Base-by-base conservation (phyloP, 2,113 vertebrate species). In the Platycercus adscitus region DNA sequence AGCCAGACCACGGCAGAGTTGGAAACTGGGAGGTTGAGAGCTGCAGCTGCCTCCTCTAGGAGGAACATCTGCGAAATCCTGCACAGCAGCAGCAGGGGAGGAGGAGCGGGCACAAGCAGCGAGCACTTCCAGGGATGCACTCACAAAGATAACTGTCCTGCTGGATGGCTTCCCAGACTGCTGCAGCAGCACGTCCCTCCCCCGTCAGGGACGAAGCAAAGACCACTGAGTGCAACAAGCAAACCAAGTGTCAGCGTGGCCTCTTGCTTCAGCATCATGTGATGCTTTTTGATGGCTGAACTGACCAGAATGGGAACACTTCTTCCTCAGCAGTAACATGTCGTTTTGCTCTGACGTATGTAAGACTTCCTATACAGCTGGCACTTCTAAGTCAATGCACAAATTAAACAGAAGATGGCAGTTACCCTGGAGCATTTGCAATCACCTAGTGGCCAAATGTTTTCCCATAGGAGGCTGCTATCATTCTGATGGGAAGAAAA, bases 41-140 rank as follows among this genome's bases (percentile, higher is more conserved):
- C 88, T 63, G 66, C 96, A 95, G 96, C 96, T 95, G 96, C 92
- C 88, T 94, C 65, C 83, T 81, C 88, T 16, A 52, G 83, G 83
- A 96, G 83, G 77, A 97, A 97, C 96, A 96, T 96, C 96, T 96
- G 93, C 2, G 2, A 91, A 93, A 95, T 56, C 55, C 93, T 63
- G 88, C 6, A 29, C 39, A 3, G 83, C 88, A 75, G 82, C 76
- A 79, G 73, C 65, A 81, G 61, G 28, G 93, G 93, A 94, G 93
- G 93, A 91, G 86, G 90, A 94, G 83, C 14, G 12, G 92, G 86
- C 88, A 93, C 44, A 85, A 76, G 75, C 91, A 89, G 66, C 3
- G 10, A 93, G 41, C 0, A 1, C 93, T 96, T 92, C 92, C 96
- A 94, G 83, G 80, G 95, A 94, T 58, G 88, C 7, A 5, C 69